Base-by-base conservation (phyloP, 2,888 invertebrate genomes). In the Ametastegia equiseti region DNA sequence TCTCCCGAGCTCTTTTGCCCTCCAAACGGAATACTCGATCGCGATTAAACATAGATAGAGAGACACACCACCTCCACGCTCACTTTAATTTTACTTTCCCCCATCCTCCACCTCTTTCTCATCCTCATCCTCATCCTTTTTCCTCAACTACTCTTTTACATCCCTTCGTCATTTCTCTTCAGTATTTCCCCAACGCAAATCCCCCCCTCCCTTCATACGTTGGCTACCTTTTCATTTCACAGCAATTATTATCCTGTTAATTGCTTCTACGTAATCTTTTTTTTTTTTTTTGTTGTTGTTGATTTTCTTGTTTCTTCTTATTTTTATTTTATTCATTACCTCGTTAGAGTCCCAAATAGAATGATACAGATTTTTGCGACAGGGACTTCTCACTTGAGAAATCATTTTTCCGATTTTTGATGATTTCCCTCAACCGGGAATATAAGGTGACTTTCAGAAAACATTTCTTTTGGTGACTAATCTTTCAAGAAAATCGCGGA, bases 31-130 rank as follows among this genome's bases (percentile, higher is more conserved):
- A 90, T 90, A 90, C 88, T 87, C 89, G 88, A 90, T 90, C 88
- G 86, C 87, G 88, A 89, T 90, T 89, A 90, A 90, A 89, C 88
- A 89, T 89, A 88, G 89, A 89, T 90, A 87, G 85, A 85, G 85
- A 85, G 82, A 89, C 89, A 89, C 78, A 78, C 78, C 78, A 60
- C 78, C 78, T 57, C 88, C 88, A 84, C 86, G 86, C 86, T 88
- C 87, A 88, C 87, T 89, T 89, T 89, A 88, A 89, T 89, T 89
- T 86, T 86, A 73, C 83, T 87, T 81, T 77, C 23, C 81, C 78
- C 54, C 36, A 36, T 42, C 11, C 39, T 33, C 67, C 15, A 19
- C 39, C 67, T 11, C 60, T 19, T 60, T 27, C 19, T 7, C 60
- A n/a, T 19, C 15, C 15, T 60, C 23, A 5, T n/a, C 33, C 71